phyloP scores from a whole-genome alignment of 2,888 invertebrate species.

The Phyllotreta striolata region DNA sequence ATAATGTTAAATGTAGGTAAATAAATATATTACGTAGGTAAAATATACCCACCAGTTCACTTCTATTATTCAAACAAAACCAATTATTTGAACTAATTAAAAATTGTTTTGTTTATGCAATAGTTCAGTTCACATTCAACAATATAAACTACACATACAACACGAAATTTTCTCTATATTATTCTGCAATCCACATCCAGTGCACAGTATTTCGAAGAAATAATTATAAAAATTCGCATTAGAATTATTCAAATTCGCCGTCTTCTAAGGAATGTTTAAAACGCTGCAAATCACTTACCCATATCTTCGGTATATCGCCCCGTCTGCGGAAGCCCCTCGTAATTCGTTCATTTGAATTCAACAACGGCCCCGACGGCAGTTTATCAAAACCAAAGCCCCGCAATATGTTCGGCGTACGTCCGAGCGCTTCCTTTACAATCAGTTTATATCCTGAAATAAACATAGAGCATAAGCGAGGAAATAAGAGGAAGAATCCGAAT shows the following conservation, averaged over 20 bases:
- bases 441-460: slow-evolving; percentile 52
- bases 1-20: no score
- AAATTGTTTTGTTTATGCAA: no score
- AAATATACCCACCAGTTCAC: no score
- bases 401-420: slow-evolving; percentile 48
- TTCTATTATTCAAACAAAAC: no score
- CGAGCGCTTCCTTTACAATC: slow-evolving; percentile 31
- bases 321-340: slow-evolving; percentile 8
- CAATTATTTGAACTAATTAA: no score
- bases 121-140: no score
- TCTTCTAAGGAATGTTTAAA: slow-evolving; percentile 5
- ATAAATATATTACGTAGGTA: no score
- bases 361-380: slow-evolving; percentile 46
- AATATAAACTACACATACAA: no score
- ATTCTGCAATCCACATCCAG: not conserved
- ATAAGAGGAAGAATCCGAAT: slow-evolving; percentile 52
- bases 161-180: no score
- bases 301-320: slow-evolving; percentile 14
- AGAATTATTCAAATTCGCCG: not conserved
- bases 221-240: not conserved
- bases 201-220: not conserved
- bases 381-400: slow-evolving; percentile 53
- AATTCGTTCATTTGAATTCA: slow-evolving; percentile 54
- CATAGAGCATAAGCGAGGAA: slow-evolving; percentile 55
- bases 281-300: slow-evolving; percentile 26